Percentiles rank a stretch among this genome's conserved stretches.
These are phyloP conservation scores for Epicampocera succincta DNA, from an alignment of 2,888 invertebrate genomes.

Conservation along the genomic window DNA sequence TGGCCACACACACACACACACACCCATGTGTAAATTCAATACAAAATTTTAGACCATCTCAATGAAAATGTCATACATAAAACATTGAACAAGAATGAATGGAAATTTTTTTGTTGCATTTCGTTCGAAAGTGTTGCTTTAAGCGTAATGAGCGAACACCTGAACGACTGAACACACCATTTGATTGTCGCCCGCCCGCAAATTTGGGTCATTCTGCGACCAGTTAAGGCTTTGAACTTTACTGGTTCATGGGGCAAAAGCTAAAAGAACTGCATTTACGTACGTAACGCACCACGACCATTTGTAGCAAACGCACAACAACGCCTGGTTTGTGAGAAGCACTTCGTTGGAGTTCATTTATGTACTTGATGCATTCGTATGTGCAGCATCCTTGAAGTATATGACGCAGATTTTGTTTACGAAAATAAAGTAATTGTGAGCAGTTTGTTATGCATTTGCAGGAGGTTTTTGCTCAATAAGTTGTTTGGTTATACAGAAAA, in stretches of 20 bases:
- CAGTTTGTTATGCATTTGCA: neutral
- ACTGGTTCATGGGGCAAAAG: constrained; percentile 4
- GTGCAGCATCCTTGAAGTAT: constrained; percentile 44
- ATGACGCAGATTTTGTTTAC: constrained; percentile 57
- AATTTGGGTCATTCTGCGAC: constrained; percentile 58
- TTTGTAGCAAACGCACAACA: neutral
- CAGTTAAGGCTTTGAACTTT: constrained; percentile 56
- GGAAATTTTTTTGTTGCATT: neutral
- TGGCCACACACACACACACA: neutral
- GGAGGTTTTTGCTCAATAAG: neutral
- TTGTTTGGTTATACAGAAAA: too few relatives aligned
- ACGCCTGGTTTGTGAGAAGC: neutral
- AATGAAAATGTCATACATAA: constrained; percentile 34
- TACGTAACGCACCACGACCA: constrained; percentile 25
- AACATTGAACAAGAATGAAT: constrained; percentile 37
- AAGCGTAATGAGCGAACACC: neutral
- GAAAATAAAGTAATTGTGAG: constrained; percentile 14
- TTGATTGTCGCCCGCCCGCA: neutral
- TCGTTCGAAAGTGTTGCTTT: constrained; percentile 20
- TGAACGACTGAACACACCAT: neutral
- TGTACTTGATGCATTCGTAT: neutral
- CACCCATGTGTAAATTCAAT: constrained; percentile 6
- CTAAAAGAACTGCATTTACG: constrained; percentile 61
- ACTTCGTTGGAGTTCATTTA: neutral
- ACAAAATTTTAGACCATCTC: constrained; percentile 33